Conservation (phyloP, 1,140 invertebrate genomes). For the Hestina assimilis region DNA sequence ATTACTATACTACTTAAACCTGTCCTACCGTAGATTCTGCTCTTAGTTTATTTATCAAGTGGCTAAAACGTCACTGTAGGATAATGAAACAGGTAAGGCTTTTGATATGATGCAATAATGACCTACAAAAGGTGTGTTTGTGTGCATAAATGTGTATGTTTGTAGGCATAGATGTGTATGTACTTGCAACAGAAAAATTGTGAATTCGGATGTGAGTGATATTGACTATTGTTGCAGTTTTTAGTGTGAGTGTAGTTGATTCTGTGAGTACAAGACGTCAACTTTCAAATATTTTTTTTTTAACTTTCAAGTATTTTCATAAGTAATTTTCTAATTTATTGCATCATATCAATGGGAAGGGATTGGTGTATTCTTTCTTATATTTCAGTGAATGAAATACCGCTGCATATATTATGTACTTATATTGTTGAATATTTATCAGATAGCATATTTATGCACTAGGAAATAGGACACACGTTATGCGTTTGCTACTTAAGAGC, state of each 20-base stretch:
- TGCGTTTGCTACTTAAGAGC: constrained; percentile 24
- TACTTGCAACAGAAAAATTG: too few relatives aligned
- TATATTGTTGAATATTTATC: constrained; percentile 24
- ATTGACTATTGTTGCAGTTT: not conserved
- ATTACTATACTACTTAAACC: not conserved
- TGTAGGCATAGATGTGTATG: not conserved
- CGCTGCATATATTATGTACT: constrained; percentile 10
- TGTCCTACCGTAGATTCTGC: not conserved
- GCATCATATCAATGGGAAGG: constrained; percentile 19
- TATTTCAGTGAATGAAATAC: not conserved
- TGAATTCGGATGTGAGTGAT: not conserved
- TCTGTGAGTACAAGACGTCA: not conserved
- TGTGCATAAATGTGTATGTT: not conserved
- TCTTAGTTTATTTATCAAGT: constrained; percentile 14
- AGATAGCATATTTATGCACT: constrained; percentile 21
- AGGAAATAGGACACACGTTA: constrained; percentile 18
- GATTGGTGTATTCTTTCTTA: constrained; percentile 8
- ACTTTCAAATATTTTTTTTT: not conserved
- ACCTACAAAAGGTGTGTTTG: not conserved
- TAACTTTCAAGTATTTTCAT: not conserved
- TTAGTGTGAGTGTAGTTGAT: not conserved
- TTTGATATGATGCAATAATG: constrained; percentile 20
- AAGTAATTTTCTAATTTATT: not conserved
- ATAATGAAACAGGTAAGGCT: constrained; percentile 4
- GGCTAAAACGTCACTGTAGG: constrained; percentile 14